Percentiles rank a stretch among this genome's conserved stretches.
phyloP scores from a whole-genome alignment of 2,797 vertebrate species.

The Acrossocheilus wenchowensis region DNA sequence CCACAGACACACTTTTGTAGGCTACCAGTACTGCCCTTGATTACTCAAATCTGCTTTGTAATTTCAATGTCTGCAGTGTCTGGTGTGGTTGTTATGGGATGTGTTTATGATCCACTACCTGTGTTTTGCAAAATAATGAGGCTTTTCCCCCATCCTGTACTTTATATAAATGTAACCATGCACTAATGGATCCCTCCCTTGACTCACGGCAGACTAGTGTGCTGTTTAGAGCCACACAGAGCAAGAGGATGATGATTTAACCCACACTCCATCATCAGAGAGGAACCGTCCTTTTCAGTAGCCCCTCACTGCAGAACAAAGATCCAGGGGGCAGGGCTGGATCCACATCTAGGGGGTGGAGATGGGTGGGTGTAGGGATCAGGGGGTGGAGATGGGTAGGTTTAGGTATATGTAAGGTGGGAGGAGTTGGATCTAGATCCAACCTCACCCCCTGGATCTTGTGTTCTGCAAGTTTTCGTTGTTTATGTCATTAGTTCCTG shows the following conservation, averaged over 20 bases:
- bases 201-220: slow-evolving; percentile 1
- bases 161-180: slow-evolving; percentile 19
- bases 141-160: background rate
- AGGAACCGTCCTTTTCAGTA: background rate
- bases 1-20: background rate
- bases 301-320: no score
- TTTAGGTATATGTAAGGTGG: no score
- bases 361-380: no score
- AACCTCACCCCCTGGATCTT: no score
- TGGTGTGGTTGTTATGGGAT: slow-evolving; percentile 33
- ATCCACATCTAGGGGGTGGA: no score
- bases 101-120: slow-evolving; percentile 4
- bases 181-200: slow-evolving; percentile 35
- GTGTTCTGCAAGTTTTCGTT: background rate
- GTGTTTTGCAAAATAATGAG: slow-evolving; percentile 20
- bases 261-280: background rate
- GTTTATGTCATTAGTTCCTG: slow-evolving; percentile 14
- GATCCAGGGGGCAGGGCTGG: no score
- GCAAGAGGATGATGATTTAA: slow-evolving; percentile 31
- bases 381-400: no score
- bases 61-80: background rate
- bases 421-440: no score
- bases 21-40: background rate
- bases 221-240: slow-evolving; percentile 31
- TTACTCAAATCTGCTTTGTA: slow-evolving; percentile 2